Evolutionary conservation across 2,888 invertebrate species (phyloP).

Genomic region (Allygus modestus): DNA sequence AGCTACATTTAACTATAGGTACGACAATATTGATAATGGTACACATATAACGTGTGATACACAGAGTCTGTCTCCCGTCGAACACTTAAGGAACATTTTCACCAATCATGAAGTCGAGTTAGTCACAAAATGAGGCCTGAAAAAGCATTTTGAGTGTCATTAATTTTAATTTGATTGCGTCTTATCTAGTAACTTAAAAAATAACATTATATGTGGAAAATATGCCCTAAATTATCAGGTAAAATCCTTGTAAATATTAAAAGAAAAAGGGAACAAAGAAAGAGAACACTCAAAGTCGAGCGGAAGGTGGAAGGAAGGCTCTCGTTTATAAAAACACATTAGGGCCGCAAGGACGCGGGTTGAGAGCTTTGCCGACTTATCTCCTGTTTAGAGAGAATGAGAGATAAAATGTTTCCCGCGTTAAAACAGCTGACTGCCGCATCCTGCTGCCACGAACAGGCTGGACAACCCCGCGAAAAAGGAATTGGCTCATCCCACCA

Average conservation of each 20-base stretch:
- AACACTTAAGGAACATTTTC: conserved; percentile 23
- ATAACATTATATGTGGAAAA: too few species aligned
- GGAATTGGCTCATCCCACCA: neutral
- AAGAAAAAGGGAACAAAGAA: conserved; percentile 3
- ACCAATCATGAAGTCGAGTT: neutral
- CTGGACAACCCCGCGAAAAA: too few species aligned
- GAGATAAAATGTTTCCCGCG: conserved; percentile 39
- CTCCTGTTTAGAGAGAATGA: conserved; percentile 25
- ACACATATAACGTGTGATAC: neutral
- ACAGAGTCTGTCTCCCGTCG: neutral
- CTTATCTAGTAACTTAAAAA: too few species aligned
- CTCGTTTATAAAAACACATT: conserved; percentile 52
- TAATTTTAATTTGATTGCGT: too few species aligned
- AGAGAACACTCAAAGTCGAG: conserved; percentile 49
- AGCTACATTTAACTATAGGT: neutral
- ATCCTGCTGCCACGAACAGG: neutral
- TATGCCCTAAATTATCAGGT: too few species aligned
- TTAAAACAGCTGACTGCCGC: conserved; percentile 32
- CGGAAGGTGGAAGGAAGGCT: conserved; percentile 29
- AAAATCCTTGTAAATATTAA: conserved; percentile 9
- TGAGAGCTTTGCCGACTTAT: conserved; percentile 45
- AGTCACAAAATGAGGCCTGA: neutral
- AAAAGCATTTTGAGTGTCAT: neutral
- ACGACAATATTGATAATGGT: neutral
- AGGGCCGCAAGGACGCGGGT: conserved; percentile 14